Evolutionary conservation across 92 coral and sea anemone species (phyloP).

Genomic region (Siderastrea radians): DNA sequence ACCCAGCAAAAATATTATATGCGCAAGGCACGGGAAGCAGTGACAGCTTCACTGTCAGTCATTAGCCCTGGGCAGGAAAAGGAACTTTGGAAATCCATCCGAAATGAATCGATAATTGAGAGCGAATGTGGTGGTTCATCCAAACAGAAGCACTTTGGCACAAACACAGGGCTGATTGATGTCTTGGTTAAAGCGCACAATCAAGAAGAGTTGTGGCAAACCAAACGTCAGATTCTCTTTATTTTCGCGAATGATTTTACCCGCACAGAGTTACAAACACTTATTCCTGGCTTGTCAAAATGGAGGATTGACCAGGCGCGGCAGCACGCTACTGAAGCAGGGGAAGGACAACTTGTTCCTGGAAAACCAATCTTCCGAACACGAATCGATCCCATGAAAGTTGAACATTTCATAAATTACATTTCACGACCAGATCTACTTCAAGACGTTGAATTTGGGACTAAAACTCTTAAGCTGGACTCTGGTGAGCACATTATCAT

Average conservation of each 20-base stretch:
- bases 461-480: constrained; percentile 51
- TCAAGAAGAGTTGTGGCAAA: constrained; percentile 50
- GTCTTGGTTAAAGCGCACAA: constrained; percentile 57
- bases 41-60: constrained; percentile 37
- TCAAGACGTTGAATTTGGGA: constrained; percentile 66
- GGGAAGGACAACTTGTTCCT: constrained; percentile 56
- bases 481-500: constrained; percentile 64
- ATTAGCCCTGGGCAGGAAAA: constrained; percentile 60
- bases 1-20: constrained; percentile 56
- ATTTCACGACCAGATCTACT: constrained; percentile 56
- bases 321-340: constrained; percentile 46
- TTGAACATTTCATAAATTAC: constrained; percentile 64
- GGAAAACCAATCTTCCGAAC: constrained; percentile 27
- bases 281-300: constrained; percentile 61
- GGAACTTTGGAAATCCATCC: constrained; percentile 42
- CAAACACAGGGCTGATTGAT: constrained; percentile 46
- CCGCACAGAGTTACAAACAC: constrained; percentile 13
- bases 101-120: not conserved
- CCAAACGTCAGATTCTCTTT: constrained; percentile 63
- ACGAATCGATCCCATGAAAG: constrained; percentile 43
- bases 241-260: constrained; percentile 62
- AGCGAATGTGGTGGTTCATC: not conserved
- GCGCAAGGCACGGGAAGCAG: constrained; percentile 35
- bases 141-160: constrained; percentile 42
- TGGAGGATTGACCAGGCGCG: constrained; percentile 71